These are phyloP conservation scores for Hystrix brachyura DNA, from an alignment of 2,113 vertebrate species.

Conservation along the genomic window DNA sequence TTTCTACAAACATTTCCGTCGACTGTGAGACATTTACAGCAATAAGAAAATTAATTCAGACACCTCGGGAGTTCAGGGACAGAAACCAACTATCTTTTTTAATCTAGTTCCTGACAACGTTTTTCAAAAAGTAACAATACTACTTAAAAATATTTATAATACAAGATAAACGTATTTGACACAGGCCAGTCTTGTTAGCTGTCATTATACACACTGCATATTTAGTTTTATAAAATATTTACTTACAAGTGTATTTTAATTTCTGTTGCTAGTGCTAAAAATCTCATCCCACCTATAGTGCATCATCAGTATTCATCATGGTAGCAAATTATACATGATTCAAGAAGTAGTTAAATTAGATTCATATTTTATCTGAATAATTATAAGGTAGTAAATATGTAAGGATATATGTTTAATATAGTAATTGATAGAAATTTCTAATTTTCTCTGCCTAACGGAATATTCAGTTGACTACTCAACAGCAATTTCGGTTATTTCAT, in stretches of 20 bases:
- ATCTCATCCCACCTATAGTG: not conserved
- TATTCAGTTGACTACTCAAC: not conserved
- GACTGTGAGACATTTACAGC: not conserved
- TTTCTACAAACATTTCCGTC: conserved; percentile 13
- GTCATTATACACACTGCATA: not conserved
- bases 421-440: not conserved
- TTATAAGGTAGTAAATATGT: not conserved
- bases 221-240: not conserved
- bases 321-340: not conserved
- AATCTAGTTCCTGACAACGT: not conserved
- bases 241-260: not conserved
- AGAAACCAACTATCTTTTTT: not conserved
- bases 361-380: not conserved
- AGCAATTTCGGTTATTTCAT: not conserved
- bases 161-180: not conserved
- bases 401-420: not conserved
- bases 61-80: not conserved
- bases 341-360: not conserved
- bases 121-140: not conserved
- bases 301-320: not conserved
- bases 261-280: not conserved
- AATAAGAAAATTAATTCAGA: conserved; percentile 37
- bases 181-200: not conserved
- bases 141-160: not conserved
- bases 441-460: not conserved